These are phyloP conservation scores for Meta bourneti DNA, from an alignment of 2,888 invertebrate genomes.

Conservation along the genomic window DNA sequence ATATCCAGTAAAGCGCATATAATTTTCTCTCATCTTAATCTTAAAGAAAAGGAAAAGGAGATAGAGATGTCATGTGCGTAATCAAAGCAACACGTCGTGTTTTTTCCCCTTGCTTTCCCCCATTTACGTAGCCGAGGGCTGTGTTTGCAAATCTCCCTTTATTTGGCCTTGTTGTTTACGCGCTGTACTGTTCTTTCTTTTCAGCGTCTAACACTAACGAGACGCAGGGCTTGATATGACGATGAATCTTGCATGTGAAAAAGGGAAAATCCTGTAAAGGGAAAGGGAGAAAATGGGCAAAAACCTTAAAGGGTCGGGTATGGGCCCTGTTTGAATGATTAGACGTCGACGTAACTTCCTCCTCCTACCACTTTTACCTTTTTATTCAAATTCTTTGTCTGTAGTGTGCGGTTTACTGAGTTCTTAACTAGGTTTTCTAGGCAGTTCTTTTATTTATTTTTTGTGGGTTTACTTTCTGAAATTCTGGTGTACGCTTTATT, in stretches of 20 bases:
- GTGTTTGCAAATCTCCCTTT: conserved; percentile 31
- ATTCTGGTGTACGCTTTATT: no score
- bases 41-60: conserved; percentile 12
- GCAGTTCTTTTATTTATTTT: no score
- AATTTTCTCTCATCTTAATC: conserved; percentile 33
- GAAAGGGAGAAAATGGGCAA: no score
- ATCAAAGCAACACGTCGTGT: conserved; percentile 59
- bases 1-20: neutral
- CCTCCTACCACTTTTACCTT: neutral
- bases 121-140: conserved; percentile 23
- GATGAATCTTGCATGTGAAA: no score
- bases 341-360: neutral
- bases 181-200: conserved; percentile 10
- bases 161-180: conserved; percentile 16
- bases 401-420: no score
- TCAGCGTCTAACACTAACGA: conserved; percentile 11
- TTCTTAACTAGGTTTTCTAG: neutral
- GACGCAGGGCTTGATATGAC: neutral
- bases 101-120: neutral
- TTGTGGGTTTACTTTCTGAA: no score
- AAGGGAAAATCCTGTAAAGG: no score
- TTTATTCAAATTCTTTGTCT: no score
- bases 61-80: conserved; percentile 37
- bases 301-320: no score
- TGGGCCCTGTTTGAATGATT: neutral